Evolutionary conservation across 1,140 invertebrate genomes (phyloP).

Genomic region (Bombus polaris): DNA sequence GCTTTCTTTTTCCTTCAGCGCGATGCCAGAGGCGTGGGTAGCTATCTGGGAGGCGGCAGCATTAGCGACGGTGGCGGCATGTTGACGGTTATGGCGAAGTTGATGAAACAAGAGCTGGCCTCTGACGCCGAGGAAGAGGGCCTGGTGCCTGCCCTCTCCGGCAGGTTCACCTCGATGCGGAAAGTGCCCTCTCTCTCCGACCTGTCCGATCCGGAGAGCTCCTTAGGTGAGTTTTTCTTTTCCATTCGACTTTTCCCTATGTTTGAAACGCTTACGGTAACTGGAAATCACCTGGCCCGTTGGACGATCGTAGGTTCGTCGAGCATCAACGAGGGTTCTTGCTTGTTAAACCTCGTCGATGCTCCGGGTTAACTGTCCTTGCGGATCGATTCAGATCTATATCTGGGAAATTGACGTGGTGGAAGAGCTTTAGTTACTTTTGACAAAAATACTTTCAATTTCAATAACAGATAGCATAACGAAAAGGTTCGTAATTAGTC

Average conservation of each 20-base stretch:
- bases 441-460: background rate
- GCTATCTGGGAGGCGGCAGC: conserved; percentile 74
- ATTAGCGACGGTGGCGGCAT: conserved; percentile 73
- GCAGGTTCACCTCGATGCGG: conserved; percentile 86
- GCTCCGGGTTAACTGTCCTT: no score
- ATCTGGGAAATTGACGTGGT: background rate
- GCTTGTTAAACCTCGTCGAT: background rate
- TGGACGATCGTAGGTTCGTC: background rate
- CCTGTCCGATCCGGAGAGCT: conserved; percentile 91
- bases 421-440: background rate
- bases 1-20: conserved; percentile 70
- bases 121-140: conserved; percentile 82
- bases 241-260: background rate
- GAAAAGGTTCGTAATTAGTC: background rate
- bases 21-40: conserved; percentile 75
- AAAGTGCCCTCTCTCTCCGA: conserved; percentile 93
- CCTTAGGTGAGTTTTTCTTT: conserved; percentile 87
- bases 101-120: conserved; percentile 81
- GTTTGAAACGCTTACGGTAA: background rate
- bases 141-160: conserved; percentile 76
- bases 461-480: background rate
- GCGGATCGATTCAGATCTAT: background rate
- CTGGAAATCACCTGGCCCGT: background rate
- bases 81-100: conserved; percentile 81
- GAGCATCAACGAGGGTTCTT: background rate